These are phyloP conservation scores for Salvelinus alpinus DNA, from an alignment of 2,113 vertebrate species.

Conservation along the genomic window DNA sequence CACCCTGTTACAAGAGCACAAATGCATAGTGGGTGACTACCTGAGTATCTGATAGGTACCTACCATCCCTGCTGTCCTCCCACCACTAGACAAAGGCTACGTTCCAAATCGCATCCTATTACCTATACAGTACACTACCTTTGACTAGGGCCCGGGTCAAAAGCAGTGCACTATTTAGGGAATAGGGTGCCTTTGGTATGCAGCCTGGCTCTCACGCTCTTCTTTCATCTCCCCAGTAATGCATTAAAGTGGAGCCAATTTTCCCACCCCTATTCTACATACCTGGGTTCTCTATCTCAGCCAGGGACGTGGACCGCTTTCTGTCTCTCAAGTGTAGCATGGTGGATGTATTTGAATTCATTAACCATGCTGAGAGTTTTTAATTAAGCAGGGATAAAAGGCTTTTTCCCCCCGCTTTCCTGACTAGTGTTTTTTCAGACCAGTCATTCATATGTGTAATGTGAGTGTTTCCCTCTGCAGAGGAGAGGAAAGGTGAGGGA, in stretches of 20 bases:
- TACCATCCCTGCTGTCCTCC: too few species aligned
- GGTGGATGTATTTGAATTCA: slow-evolving; percentile 69
- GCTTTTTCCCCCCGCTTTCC: slow-evolving; percentile 16
- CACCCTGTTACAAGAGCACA: too few species aligned
- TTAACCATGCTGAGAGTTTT: slow-evolving; percentile 68
- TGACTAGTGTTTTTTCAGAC: slow-evolving; percentile 49
- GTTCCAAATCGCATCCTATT: not conserved
- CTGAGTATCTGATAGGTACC: too few species aligned
- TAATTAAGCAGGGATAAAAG: slow-evolving; percentile 67
- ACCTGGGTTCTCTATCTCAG: slow-evolving; percentile 52
- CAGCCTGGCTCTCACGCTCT: not conserved
- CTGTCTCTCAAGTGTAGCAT: slow-evolving; percentile 56
- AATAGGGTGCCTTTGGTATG: too few species aligned
- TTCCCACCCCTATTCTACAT: slow-evolving; percentile 32
- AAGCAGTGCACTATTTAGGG: too few species aligned
- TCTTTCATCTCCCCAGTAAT: slow-evolving; percentile 33
- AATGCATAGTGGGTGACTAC: too few species aligned
- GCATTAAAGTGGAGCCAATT: slow-evolving; percentile 31
- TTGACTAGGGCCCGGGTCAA: too few species aligned
- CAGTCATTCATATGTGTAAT: slow-evolving; percentile 70
- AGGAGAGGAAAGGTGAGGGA: not conserved
- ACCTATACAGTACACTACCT: not conserved
- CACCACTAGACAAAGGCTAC: not conserved
- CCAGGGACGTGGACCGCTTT: slow-evolving; percentile 24
- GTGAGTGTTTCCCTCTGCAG: slow-evolving; percentile 29